phyloP scores from a whole-genome alignment of 2,888 invertebrate species.

The Drosophila paramelanica region DNA sequence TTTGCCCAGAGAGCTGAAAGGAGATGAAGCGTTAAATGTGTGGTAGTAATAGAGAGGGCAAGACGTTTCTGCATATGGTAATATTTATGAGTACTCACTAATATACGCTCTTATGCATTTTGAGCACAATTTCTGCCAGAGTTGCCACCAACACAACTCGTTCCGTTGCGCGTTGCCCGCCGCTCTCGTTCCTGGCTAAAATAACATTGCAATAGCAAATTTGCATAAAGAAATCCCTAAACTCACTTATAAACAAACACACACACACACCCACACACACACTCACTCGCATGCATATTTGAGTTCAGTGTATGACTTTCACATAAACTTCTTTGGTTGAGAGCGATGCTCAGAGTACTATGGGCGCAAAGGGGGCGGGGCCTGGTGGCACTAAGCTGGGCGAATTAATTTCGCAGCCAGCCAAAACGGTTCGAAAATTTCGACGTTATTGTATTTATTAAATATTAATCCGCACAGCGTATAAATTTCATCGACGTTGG shows the following conservation, averaged over 20 bases:
- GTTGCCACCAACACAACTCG: conserved; percentile 22
- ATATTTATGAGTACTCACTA: conserved; percentile 69
- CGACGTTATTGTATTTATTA: conserved; percentile 67
- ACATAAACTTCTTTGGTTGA: conserved; percentile 62
- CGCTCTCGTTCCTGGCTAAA: conserved; percentile 58
- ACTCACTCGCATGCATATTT: conserved; percentile 50
- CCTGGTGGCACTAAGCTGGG: conserved; percentile 32
- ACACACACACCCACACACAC: conserved; percentile 8
- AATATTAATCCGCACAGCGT: conserved; percentile 64
- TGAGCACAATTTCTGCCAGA: conserved; percentile 59
- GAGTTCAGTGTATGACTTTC: conserved; percentile 69
- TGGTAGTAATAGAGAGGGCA: not conserved
- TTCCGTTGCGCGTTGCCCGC: conserved; percentile 3
- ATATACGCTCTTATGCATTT: conserved; percentile 68
- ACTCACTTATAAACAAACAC: conserved; percentile 42
- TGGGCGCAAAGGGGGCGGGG: not conserved
- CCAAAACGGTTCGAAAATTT: conserved; percentile 54
- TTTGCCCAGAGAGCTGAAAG: conserved; percentile 34
- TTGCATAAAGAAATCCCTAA: conserved; percentile 77
- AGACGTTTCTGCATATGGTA: conserved; percentile 57
- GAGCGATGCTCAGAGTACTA: conserved; percentile 32
- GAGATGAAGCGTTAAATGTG: conserved; percentile 15
- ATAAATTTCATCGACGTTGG: conserved; percentile 64
- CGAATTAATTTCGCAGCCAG: conserved; percentile 58
- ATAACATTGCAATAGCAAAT: conserved; percentile 70